Evolutionary conservation across 2,797 vertebrate genomes (phyloP).

Genomic region (Myotis pilosus): DNA sequence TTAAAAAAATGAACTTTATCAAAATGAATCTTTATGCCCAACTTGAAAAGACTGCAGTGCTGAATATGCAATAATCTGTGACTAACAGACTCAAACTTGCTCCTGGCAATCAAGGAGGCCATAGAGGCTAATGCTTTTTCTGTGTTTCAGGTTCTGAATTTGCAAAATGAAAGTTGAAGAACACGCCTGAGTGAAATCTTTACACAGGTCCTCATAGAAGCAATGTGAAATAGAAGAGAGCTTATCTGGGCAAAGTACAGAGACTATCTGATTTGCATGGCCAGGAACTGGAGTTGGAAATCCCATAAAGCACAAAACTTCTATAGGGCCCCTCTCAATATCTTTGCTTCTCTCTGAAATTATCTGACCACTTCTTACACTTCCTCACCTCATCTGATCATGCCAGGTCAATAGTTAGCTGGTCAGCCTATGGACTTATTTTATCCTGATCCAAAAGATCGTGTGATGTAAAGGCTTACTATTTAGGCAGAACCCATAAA

Average conservation of each 20-base stretch:
- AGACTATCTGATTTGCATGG: neutral
- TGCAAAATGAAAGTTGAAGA: neutral
- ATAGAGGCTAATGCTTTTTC: neutral
- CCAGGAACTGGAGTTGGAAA: neutral
- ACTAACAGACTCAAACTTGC: neutral
- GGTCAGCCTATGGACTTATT: neutral
- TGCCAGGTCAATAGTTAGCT: neutral
- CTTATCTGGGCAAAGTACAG: neutral
- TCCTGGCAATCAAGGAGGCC: neutral
- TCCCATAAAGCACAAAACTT: neutral
- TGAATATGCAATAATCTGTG: neutral
- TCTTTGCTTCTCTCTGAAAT: neutral
- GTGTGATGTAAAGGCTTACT: neutral
- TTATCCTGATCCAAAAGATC: neutral
- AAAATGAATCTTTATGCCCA: neutral
- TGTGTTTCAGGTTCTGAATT: constrained; percentile 22
- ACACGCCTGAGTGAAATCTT: neutral
- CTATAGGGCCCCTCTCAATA: neutral
- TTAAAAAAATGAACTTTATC: neutral
- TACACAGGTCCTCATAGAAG: neutral
- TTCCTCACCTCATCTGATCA: neutral
- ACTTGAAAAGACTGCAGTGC: neutral
- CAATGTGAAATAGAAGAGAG: neutral
- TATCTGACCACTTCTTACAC: neutral
- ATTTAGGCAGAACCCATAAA: neutral